Evolutionary conservation across 2,888 invertebrate species (phyloP).

Genomic region (Volucella zonaria): DNA sequence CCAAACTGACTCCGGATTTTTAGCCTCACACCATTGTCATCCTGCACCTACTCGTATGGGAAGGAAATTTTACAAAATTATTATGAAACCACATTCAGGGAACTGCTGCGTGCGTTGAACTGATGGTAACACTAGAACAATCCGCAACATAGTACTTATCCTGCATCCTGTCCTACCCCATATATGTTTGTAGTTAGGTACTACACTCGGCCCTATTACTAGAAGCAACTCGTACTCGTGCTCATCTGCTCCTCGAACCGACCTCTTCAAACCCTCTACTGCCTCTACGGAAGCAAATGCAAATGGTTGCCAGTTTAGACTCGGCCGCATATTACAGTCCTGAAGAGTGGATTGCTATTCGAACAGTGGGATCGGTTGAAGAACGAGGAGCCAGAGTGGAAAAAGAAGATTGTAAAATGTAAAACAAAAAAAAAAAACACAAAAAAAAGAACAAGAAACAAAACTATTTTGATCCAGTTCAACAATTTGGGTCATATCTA

Average conservation of each 20-base stretch:
- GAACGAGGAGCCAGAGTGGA: slow-evolving; percentile 13
- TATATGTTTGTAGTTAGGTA: too few species aligned
- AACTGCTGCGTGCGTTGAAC: slow-evolving; percentile 69
- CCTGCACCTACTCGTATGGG: slow-evolving; percentile 18
- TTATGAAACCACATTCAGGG: slow-evolving; percentile 62
- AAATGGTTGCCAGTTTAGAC: slow-evolving; percentile 58
- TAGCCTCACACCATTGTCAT: neutral
- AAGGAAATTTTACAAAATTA: slow-evolving; percentile 64
- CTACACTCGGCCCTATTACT: neutral
- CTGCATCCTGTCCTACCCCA: slow-evolving; percentile 2
- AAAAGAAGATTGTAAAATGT: slow-evolving; percentile 54
- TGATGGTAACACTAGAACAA: slow-evolving; percentile 65
- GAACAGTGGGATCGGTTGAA: slow-evolving; percentile 33
- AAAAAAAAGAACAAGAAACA: slow-evolving; percentile 28
- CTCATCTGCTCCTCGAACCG: slow-evolving; percentile 47
- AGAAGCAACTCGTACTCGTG: neutral
- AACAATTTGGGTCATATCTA: slow-evolving; percentile 74
- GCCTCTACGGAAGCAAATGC: slow-evolving; percentile 41
- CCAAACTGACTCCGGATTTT: slow-evolving; percentile 41
- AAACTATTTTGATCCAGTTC: slow-evolving; percentile 73
- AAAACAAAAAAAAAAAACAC: slow-evolving; percentile 21
- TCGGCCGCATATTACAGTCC: slow-evolving; percentile 37
- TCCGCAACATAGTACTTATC: slow-evolving; percentile 60
- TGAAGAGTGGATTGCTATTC: slow-evolving; percentile 46
- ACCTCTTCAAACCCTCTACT: slow-evolving; percentile 58